Percentiles rank a stretch among this genome's conserved stretches.
These are phyloP conservation scores for Onthophagus sagittarius DNA, from an alignment of 2,888 invertebrate genomes.

Conservation along the genomic window DNA sequence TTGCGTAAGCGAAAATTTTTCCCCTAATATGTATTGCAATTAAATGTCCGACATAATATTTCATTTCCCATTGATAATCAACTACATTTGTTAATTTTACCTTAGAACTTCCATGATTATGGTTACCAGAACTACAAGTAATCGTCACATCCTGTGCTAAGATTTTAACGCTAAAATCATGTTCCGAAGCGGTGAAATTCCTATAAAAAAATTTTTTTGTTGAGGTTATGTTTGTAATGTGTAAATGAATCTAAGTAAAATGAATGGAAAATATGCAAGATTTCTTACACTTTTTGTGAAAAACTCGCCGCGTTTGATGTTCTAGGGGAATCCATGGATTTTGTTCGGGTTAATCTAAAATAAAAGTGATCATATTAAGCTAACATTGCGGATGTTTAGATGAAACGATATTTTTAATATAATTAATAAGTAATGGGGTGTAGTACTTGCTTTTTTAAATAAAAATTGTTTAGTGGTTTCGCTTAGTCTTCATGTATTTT, in stretches of 20 bases:
- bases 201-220: slow-evolving; percentile 27
- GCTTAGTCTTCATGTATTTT: neutral
- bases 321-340: neutral
- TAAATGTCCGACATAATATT: slow-evolving; percentile 81
- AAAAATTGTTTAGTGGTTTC: neutral
- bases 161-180: slow-evolving; percentile 43
- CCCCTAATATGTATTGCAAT: slow-evolving; percentile 84
- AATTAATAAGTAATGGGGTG: neutral
- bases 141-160: slow-evolving; percentile 62
- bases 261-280: neutral
- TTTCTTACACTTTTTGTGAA: neutral
- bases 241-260: neutral
- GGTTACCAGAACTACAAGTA: slow-evolving; percentile 66
- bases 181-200: slow-evolving; percentile 42
- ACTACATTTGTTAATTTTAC: slow-evolving; percentile 87
- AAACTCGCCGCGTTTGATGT: neutral
- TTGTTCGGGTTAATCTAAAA: neutral
- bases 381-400: neutral
- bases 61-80: slow-evolving; percentile 90
- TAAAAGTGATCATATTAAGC: neutral
- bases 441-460: neutral
- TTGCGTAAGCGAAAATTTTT: slow-evolving; percentile 83
- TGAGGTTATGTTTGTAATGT: neutral
- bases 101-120: slow-evolving; percentile 81
- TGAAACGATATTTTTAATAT: neutral